These are phyloP conservation scores for Clarias batrachus DNA, from an alignment of 2,113 vertebrate genomes.

Conservation along the genomic window DNA sequence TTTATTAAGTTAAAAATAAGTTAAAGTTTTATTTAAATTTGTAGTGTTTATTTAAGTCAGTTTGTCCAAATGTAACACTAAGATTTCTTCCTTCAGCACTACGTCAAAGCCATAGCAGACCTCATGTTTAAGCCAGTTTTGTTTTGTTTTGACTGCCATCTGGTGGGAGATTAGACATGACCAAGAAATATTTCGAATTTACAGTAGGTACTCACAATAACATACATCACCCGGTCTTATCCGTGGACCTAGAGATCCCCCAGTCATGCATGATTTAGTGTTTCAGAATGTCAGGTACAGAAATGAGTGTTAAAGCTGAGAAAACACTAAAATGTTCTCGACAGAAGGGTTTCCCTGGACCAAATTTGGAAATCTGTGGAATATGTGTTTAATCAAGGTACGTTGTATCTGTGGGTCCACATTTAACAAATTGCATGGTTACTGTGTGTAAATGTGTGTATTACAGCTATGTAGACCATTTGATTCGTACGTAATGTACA, in stretches of 20 bases:
- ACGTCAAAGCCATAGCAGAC: slow-evolving; percentile 7
- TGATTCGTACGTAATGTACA: not conserved
- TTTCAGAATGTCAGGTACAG: not conserved
- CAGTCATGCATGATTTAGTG: not conserved
- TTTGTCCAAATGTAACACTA: slow-evolving; percentile 27
- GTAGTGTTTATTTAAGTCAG: slow-evolving; percentile 10
- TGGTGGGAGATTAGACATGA: slow-evolving; percentile 25
- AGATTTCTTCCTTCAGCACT: not conserved
- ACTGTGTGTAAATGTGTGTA: not conserved
- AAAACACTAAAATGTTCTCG: not conserved
- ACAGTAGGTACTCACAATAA: not conserved
- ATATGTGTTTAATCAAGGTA: not conserved
- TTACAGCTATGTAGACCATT: not conserved
- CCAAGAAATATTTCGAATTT: not conserved
- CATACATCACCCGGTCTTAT: not conserved
- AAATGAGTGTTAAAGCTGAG: not conserved
- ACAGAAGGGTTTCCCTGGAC: not conserved
- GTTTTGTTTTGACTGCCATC: slow-evolving; percentile 11
- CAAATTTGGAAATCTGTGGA: not conserved
- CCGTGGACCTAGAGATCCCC: not conserved
- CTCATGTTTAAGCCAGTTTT: slow-evolving; percentile 15
- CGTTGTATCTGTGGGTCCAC: not conserved
- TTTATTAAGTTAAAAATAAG: not conserved
- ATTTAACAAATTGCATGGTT: not conserved
- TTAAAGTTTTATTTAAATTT: slow-evolving; percentile 27